Percentiles rank a stretch among this genome's conserved stretches.
Conservation (phyloP, 2,797 vertebrate genomes). For the Ibycter americanus region DNA sequence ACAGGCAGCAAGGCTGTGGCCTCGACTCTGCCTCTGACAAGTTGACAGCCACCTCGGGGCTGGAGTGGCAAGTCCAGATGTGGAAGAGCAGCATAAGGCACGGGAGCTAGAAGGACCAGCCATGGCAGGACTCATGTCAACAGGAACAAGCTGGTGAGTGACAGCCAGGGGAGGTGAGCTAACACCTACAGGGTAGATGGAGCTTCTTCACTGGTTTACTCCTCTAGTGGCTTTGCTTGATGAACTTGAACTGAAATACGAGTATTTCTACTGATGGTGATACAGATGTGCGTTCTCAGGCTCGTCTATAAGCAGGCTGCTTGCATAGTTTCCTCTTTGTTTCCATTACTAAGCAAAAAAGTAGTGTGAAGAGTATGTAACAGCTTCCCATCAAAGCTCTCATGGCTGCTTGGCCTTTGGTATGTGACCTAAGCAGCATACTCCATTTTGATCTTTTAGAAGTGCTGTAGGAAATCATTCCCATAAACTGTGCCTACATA, state of each 20-base stretch:
- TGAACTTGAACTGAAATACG: constrained; percentile 6
- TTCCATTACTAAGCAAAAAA: not conserved
- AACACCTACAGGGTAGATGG: not conserved
- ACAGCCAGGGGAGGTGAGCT: not conserved
- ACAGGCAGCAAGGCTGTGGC: not conserved
- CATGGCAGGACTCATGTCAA: not conserved
- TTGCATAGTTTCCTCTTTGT: not conserved
- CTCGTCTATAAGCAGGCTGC: not conserved
- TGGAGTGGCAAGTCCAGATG: not conserved
- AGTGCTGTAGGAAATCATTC: not conserved
- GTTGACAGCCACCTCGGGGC: not conserved
- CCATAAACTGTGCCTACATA: not conserved
- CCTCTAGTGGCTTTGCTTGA: not conserved
- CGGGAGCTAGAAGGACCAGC: not conserved
- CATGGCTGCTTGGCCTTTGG: not conserved
- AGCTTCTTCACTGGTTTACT: not conserved
- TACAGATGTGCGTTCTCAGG: not conserved
- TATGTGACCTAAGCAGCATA: not conserved
- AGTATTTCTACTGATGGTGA: not conserved
- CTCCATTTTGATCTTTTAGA: not conserved
- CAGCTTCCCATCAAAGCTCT: not conserved
- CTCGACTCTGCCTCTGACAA: not conserved
- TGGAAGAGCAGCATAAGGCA: not conserved
- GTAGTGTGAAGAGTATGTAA: fast-evolving
- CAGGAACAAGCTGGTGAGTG: not conserved